These are phyloP conservation scores for Tipula lateralis DNA, from an alignment of 2,888 invertebrate species.

Conservation along the genomic window DNA sequence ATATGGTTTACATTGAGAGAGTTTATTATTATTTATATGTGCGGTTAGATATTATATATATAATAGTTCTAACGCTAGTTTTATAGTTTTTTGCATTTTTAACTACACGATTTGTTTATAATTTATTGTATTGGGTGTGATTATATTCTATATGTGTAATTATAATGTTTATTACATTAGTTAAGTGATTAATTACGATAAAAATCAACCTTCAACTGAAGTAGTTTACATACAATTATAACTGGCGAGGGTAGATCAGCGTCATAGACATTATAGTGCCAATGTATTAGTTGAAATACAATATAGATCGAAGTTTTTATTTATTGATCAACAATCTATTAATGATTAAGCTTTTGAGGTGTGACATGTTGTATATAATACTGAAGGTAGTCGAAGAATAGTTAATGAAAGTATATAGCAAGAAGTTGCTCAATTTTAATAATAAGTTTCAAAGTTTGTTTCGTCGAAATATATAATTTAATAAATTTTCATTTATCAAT, in stretches of 20 bases:
- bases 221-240: background rate
- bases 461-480: background rate
- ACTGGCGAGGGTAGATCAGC: background rate
- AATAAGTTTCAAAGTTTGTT: background rate
- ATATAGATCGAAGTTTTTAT: background rate
- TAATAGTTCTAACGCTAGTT: background rate
- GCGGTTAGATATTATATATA: background rate
- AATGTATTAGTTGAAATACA: background rate
- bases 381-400: background rate
- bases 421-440: background rate
- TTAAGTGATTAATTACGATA: background rate
- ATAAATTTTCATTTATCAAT: background rate
- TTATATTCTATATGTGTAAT: background rate
- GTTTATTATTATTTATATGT: background rate
- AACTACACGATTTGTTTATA: background rate
- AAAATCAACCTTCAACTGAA: background rate
- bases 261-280: background rate
- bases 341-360: background rate
- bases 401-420: background rate
- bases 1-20: conserved; percentile 19
- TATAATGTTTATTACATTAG: background rate
- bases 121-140: conserved; percentile 11
- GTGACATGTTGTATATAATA: background rate
- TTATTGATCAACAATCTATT: background rate
- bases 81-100: background rate